Percentiles rank a stretch among this genome's conserved stretches.
These are phyloP conservation scores for Wasmannia auropunctata DNA, from an alignment of 1,140 invertebrate genomes.

Conservation along the genomic window DNA sequence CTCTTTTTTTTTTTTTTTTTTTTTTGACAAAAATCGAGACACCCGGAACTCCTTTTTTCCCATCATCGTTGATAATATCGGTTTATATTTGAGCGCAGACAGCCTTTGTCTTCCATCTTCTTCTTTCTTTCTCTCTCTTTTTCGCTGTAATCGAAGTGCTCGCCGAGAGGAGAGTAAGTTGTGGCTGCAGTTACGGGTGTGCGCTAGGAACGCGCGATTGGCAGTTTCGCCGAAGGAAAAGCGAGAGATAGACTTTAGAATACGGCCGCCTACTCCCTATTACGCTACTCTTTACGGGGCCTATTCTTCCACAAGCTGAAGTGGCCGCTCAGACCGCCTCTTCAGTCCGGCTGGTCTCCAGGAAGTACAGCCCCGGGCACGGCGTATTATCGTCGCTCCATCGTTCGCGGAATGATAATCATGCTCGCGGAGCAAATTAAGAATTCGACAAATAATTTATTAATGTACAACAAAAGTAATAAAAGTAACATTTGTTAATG, in stretches of 20 bases:
- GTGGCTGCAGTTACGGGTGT: conserved; percentile 40
- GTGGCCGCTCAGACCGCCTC: conserved; percentile 72
- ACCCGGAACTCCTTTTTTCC: not conserved
- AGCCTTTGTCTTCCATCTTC: conserved; percentile 11
- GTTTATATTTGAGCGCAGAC: conserved; percentile 30
- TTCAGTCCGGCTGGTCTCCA: conserved; percentile 64
- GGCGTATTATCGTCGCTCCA: not conserved
- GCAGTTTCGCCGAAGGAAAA: conserved; percentile 6
- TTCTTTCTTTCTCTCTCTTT: not conserved
- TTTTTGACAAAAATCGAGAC: conserved; percentile 2
- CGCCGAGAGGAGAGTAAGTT: conserved; percentile 12
- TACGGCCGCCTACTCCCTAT: conserved; percentile 47
- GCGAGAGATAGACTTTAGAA: conserved; percentile 6
- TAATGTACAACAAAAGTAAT: no score
- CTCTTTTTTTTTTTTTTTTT: not conserved
- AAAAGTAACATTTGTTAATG: no score
- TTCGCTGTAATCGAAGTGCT: not conserved
- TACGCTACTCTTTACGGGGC: conserved; percentile 70
- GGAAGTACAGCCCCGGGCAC: conserved; percentile 41
- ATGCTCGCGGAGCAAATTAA: not conserved
- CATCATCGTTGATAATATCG: conserved; percentile 40
- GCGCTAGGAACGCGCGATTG: conserved; percentile 20
- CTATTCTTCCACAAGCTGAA: conserved; percentile 71
- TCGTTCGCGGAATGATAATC: not conserved
- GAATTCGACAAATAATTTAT: not conserved